Conservation (phyloP, 2,797 vertebrate genomes). For the Propithecus deckenii region DNA sequence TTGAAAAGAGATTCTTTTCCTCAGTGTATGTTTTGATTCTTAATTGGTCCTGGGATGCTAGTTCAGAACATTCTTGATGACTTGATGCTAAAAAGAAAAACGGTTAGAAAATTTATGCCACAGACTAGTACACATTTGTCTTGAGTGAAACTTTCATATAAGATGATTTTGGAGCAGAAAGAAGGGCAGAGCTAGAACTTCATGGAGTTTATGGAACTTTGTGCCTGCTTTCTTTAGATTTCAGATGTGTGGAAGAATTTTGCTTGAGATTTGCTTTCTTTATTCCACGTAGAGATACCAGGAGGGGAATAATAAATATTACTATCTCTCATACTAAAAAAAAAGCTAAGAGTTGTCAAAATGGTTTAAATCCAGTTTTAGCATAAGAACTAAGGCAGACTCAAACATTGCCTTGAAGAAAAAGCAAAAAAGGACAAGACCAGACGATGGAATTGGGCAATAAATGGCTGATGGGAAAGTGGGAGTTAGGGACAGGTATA, state of each 20-base stretch:
- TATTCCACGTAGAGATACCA: neutral
- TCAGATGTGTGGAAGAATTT: neutral
- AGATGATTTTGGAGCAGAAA: neutral
- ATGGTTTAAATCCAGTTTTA: neutral
- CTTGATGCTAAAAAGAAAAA: neutral
- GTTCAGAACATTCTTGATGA: neutral
- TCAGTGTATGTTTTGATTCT: neutral
- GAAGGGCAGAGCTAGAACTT: neutral
- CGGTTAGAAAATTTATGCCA: neutral
- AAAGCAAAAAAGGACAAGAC: neutral
- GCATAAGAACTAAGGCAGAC: neutral
- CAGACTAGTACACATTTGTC: neutral
- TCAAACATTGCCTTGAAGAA: conserved; percentile 3
- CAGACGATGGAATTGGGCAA: neutral
- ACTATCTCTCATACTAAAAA: neutral
- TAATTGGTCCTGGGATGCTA: neutral
- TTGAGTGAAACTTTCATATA: neutral
- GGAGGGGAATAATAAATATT: neutral
- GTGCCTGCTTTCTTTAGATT: neutral
- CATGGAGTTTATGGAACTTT: neutral
- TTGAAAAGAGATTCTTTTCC: too few species aligned
- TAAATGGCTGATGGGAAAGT: neutral
- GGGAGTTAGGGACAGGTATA: neutral
- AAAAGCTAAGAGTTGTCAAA: neutral
- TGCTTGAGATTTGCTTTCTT: neutral